phyloP scores from a whole-genome alignment of 2,888 invertebrate species.

The Ophioninae sp. region DNA sequence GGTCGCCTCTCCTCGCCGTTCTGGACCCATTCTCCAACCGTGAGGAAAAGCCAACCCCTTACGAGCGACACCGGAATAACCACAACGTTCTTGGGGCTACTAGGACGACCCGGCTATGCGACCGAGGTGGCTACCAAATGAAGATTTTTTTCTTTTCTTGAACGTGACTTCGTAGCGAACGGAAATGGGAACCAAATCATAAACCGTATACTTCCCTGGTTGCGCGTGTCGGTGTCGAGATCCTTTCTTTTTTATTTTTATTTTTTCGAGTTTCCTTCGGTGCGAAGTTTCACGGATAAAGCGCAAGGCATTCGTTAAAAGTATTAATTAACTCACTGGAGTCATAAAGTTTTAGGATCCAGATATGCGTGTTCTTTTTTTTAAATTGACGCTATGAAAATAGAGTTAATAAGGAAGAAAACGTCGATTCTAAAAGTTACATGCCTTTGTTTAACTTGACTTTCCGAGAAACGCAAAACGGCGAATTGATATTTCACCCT shows the following conservation, averaged over 20 bases:
- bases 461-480: too few relatives aligned
- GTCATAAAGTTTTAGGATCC: too few relatives aligned
- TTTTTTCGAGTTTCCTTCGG: conserved; percentile 12
- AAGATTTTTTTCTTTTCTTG: conserved; percentile 59
- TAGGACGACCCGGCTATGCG: conserved; percentile 36
- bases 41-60: conserved; percentile 17
- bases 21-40: conserved; percentile 21
- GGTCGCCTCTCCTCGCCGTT: conserved; percentile 16
- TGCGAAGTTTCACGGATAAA: neutral
- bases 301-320: too few relatives aligned
- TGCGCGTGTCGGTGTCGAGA: neutral
- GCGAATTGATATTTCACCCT: too few relatives aligned
- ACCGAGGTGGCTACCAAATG: conserved; percentile 51
- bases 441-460: too few relatives aligned
- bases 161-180: conserved; percentile 46
- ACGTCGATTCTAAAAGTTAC: too few relatives aligned
- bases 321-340: too few relatives aligned
- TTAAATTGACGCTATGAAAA: too few relatives aligned
- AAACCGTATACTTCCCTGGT: conserved; percentile 22
- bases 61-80: conserved; percentile 52
- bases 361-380: too few relatives aligned
- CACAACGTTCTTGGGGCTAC: conserved; percentile 26
- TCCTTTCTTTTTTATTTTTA: conserved; percentile 17
- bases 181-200: conserved; percentile 48
- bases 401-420: too few relatives aligned